Conservation (phyloP, 2,888 invertebrate genomes). For the Boloria euphrosyne region DNA sequence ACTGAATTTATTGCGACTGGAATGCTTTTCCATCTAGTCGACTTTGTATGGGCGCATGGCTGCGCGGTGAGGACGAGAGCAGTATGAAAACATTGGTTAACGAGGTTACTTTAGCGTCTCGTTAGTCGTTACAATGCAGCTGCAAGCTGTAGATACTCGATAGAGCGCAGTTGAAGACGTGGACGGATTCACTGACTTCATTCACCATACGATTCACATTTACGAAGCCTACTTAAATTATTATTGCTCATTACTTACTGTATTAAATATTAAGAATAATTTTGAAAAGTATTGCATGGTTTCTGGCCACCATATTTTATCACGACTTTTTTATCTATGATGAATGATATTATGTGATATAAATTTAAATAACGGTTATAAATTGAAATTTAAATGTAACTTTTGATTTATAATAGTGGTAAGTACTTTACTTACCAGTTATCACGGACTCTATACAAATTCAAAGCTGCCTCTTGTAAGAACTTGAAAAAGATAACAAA, state of each 20-base stretch:
- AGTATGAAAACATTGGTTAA: slow-evolving; percentile 64
- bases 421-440: no score
- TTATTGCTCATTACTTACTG: slow-evolving; percentile 27
- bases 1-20: slow-evolving; percentile 67
- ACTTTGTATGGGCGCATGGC: slow-evolving; percentile 45
- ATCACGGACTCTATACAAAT: no score
- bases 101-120: neutral
- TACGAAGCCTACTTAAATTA: slow-evolving; percentile 28
- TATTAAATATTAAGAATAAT: neutral
- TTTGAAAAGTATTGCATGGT: neutral
- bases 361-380: no score
- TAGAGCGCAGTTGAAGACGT: slow-evolving; percentile 71
- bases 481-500: no score
- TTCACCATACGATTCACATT: slow-evolving; percentile 31
- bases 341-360: no score
- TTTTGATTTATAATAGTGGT: no score
- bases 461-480: no score
- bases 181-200: slow-evolving; percentile 72
- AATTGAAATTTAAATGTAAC: no score
- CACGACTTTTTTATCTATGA: no score
- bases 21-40: slow-evolving; percentile 56
- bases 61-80: slow-evolving; percentile 44
- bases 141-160: slow-evolving; percentile 43
- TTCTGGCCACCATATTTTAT: neutral
- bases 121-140: slow-evolving; percentile 19